Base-by-base conservation (phyloP, 2,113 vertebrate species). In the Nettapus auritus region DNA sequence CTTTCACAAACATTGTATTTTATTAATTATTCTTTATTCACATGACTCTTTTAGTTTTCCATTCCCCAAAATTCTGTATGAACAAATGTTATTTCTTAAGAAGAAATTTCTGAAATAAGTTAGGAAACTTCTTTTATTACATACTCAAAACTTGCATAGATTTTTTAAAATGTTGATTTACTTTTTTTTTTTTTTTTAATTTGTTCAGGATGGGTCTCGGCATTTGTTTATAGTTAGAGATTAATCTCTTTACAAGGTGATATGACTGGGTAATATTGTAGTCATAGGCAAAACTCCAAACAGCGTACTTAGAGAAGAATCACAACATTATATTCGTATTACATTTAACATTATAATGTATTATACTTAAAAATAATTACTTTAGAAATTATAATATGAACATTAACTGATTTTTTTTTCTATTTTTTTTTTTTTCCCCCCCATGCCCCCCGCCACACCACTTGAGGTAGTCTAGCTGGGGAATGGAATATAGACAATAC, bases 1-100 rank as follows among this genome's bases (percentile, higher is more conserved):
- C 5, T 2, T 60, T 53, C 46, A 31, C n/a, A 19, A 89, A 25
- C 0, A 9, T 14, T 31, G 1, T 1, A 2, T 23, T 40, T 53
- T 4, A 25, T 52, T 50, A 50, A 15, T 31, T 55, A 4, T 9
- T 16, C 6, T 62, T 74, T 75, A 59, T 55, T 84, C 19, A 28
- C 19, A 28, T 42, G n/a, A 36, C n/a, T 60, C 0, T 3, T 63
- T 71, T 60, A 11, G 8, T 69, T 84, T 31, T 90, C 57, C 13
- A 10, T 75, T 93, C 22, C 62, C 20, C n/a, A 34, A 86, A 86
- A 86, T 28, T n/a, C 10, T 44, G 0, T 23, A 5, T 28, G 28
- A 28, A 57, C 7, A 28, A 89, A 80, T 59, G 25, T 15, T 25
- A 44, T n/a, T 57, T 42, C 40, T 18, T n/a, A 31, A 75, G 29